Percentiles rank a stretch among this genome's conserved stretches.
These are phyloP conservation scores for Bungarus multicinctus DNA, from an alignment of 2,113 vertebrate species.

Conservation along the genomic window DNA sequence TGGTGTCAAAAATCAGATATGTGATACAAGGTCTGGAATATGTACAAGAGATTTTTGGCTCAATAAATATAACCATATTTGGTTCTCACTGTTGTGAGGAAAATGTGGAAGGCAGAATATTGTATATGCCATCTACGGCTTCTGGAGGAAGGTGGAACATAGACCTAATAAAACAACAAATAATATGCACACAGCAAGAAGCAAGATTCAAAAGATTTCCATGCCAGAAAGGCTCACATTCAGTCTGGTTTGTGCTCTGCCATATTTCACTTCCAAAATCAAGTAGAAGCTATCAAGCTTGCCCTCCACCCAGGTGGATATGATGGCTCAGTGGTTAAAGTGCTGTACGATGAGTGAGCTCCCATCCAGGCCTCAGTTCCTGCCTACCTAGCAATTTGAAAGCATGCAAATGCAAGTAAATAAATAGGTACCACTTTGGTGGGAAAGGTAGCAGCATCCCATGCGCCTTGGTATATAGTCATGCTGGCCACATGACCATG, in stretches of 20 bases:
- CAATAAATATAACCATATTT: neutral
- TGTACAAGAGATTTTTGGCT: neutral
- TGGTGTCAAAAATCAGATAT: neutral
- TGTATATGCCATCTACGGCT: neutral
- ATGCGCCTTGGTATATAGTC: too few species aligned
- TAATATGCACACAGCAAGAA: neutral
- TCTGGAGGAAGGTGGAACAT: neutral
- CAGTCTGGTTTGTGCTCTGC: neutral
- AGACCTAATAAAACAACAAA: neutral
- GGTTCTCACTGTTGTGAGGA: neutral
- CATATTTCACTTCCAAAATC: neutral
- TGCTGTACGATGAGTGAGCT: neutral
- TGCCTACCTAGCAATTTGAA: neutral
- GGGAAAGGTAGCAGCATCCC: too few species aligned
- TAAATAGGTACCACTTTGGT: neutral
- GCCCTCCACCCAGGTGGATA: neutral
- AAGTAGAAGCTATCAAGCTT: neutral
- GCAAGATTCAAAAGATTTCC: neutral
- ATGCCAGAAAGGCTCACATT: neutral
- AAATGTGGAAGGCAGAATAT: neutral
- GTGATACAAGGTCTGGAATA: neutral
- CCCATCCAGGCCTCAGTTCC: neutral
- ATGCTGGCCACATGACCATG: too few species aligned
- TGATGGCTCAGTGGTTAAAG: neutral
- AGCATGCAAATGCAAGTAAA: neutral